Evolutionary conservation across 2,888 invertebrate genomes (phyloP), one percentile per base, ranked within the genome.

Genomic region (Drosophila mimica): DNA sequence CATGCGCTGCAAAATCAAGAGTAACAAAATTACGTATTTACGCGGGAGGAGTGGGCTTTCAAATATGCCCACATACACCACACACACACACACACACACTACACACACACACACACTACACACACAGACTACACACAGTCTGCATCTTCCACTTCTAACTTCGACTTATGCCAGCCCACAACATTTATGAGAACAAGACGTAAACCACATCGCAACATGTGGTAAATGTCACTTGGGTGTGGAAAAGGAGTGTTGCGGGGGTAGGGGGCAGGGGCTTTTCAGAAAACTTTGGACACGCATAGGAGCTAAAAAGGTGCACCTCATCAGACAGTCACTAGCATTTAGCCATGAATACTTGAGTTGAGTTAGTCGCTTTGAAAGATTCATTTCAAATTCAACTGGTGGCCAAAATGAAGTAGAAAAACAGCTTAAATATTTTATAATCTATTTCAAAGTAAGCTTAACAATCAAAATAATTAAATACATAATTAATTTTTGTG

Each of bases 161-260:
- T 49, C 54, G 54, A 62, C 53, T 61, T 75, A 63, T 74, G 77
- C 34, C 71, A 66, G 62, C 75, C 79, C 71, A 65, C 56, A 79
- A 58, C 51, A 60, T 61, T 58, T 58, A 60, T 30, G 31, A 52
- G 60, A 84, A 69, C 76, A 60, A 74, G 60, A 30, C 58, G 36
- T 56, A 20, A 62, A 70, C 52, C 8, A 53, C 58, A 51, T 59
- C 66, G 33, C 59, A 54, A 75, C 83, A 74, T 79, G 82, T 63
- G 74, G 63, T 74, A 81, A 81, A 83, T 83, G 76, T 78, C 83
- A 78, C 62, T 67, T 63, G 59, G 67, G 53, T 52, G 30, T 4
- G 43, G 40, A 2, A 4, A 2, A 28, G 31, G 56, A 40, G 15
- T 1, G 15, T 15, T 2, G 9, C 15, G 36, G 8, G 17, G 11